Evolutionary conservation across 1,140 invertebrate species (phyloP).

Genomic region (Dolichoris vasculosae): DNA sequence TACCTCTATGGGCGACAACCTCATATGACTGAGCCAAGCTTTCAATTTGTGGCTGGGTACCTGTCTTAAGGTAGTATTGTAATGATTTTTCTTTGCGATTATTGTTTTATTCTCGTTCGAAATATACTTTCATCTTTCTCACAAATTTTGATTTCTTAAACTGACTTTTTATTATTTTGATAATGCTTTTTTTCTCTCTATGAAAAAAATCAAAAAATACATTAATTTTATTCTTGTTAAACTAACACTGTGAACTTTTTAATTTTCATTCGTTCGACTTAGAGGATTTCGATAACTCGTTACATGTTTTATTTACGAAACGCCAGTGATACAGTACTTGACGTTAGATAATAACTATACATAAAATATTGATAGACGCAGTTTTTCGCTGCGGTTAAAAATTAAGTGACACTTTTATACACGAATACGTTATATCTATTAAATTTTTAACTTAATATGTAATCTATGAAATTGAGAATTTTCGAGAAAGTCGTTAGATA

Average conservation of each 20-base stretch:
- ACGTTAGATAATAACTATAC: not conserved
- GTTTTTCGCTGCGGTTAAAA: not conserved
- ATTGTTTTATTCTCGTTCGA: not conserved
- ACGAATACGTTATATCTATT: too few relatives aligned
- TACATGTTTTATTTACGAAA: not conserved
- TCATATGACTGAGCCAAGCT: not conserved
- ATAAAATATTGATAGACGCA: not conserved
- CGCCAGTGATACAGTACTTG: not conserved
- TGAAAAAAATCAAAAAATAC: too few relatives aligned
- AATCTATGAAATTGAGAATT: too few relatives aligned
- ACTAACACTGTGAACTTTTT: too few relatives aligned
- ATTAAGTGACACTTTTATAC: not conserved
- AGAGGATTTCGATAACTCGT: too few relatives aligned
- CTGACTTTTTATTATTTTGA: not conserved
- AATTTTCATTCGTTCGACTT: too few relatives aligned
- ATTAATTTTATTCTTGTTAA: too few relatives aligned
- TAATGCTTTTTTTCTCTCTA: too few relatives aligned
- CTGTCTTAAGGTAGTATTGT: not conserved
- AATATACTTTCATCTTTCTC: not conserved
- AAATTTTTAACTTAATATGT: too few relatives aligned
- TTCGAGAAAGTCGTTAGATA: too few relatives aligned
- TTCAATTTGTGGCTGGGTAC: not conserved
- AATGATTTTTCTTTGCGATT: constrained; percentile 6
- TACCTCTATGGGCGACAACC: not conserved
- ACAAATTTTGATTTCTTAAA: not conserved